A percentile compares a stretch with the other conserved stretches of the same genome.
Evolutionary conservation across 30 jellyfish, hydroid and myxozoan species (phyloP).

Genomic region (Chironex yamaguchii): DNA sequence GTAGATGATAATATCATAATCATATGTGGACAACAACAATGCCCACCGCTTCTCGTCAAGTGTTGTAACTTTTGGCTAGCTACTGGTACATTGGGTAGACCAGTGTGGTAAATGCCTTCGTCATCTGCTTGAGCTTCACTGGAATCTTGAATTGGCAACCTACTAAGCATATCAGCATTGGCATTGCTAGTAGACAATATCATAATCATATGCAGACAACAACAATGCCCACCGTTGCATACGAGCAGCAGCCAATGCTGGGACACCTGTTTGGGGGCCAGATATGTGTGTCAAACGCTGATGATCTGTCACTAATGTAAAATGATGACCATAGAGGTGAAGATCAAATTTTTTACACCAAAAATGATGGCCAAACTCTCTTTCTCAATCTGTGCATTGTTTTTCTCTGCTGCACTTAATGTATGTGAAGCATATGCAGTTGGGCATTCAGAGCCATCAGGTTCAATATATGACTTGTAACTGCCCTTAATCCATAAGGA

Average conservation of each 20-base stretch:
- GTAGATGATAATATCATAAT: constrained; percentile 12
- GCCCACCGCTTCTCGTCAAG: constrained; percentile 86
- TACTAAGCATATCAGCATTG: constrained; percentile 49
- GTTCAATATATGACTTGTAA: constrained; percentile 32
- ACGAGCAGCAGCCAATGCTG: constrained; percentile 66
- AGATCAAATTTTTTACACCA: constrained; percentile 67
- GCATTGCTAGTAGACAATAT: constrained; percentile 25
- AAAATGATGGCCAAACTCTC: constrained; percentile 56
- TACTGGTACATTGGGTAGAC: no score
- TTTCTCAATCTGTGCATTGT: constrained; percentile 7
- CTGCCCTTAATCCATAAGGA: constrained; percentile 75
- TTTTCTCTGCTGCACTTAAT: background rate
- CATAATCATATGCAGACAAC: constrained; percentile 22
- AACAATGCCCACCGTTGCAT: constrained; percentile 75
- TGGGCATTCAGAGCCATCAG: background rate
- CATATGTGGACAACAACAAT: constrained; percentile 14
- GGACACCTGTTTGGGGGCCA: constrained; percentile 9
- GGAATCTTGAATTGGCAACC: no score
- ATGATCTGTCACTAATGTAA: constrained; percentile 62
- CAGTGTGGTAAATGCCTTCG: no score
- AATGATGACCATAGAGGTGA: constrained; percentile 61
- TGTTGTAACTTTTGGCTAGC: no score
- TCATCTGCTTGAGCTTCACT: no score
- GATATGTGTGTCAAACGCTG: constrained; percentile 37
- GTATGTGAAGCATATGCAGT: background rate